Conservation (phyloP, 2,113 vertebrate genomes). For the Gymnobelideus leadbeateri region DNA sequence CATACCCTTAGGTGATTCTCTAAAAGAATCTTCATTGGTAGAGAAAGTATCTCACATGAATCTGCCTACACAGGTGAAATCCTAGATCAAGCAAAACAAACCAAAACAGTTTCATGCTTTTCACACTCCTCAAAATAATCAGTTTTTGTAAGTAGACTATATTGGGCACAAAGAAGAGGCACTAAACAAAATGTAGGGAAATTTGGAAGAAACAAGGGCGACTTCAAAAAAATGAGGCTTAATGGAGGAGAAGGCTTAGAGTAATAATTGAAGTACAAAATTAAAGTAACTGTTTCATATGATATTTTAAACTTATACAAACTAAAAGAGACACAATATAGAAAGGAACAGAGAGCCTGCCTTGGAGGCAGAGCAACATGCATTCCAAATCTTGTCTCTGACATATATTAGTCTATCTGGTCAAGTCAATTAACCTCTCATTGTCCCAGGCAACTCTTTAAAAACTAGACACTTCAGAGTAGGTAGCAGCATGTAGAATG, state of each 20-base stretch:
- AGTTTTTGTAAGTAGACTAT: not conserved
- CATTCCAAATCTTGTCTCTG: not conserved
- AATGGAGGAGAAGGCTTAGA: not conserved
- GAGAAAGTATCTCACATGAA: not conserved
- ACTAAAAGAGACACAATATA: not conserved
- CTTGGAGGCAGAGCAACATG: not conserved
- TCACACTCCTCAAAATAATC: not conserved
- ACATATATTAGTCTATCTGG: not conserved
- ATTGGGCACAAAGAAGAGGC: not conserved
- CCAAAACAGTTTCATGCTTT: not conserved
- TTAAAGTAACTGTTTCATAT: not conserved
- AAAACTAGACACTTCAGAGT: not conserved
- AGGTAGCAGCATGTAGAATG: not conserved
- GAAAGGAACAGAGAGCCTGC: not conserved
- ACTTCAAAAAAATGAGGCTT: not conserved
- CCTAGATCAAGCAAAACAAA: not conserved
- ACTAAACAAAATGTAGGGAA: not conserved
- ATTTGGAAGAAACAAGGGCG: not conserved
- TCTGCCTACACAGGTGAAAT: not conserved
- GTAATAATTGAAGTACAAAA: not conserved
- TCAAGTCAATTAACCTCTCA: not conserved
- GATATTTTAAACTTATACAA: not conserved
- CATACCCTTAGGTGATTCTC: not conserved
- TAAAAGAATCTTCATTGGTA: not conserved
- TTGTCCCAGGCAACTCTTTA: not conserved